A percentile compares a stretch with the other conserved stretches of the same genome.
Conservation (phyloP, 2,113 vertebrate genomes). For the Tragelaphus buxtoni region DNA sequence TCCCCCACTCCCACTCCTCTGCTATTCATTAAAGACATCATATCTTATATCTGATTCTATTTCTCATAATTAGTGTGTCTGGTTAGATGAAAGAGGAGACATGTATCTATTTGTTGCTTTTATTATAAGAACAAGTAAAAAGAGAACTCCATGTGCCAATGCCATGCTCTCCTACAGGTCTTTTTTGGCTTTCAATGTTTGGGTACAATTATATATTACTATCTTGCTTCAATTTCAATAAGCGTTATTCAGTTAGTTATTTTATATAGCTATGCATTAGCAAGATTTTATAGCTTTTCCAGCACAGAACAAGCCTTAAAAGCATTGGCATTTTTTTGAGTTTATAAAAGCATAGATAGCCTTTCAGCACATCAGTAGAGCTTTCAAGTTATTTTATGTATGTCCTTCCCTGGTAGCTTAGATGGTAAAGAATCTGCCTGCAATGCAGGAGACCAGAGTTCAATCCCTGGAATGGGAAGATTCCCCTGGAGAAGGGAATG, state of each 20-base stretch:
- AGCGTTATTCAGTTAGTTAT: neutral
- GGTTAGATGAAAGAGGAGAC: neutral
- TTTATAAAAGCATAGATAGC: neutral
- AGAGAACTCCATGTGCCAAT: neutral
- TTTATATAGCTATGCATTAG: neutral
- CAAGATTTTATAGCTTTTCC: neutral
- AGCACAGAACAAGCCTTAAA: neutral
- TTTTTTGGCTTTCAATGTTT: neutral
- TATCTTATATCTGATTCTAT: neutral
- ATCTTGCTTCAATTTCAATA: neutral
- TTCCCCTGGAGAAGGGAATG: neutral
- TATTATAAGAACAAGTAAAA: neutral
- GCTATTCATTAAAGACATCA: neutral
- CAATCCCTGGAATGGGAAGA: neutral
- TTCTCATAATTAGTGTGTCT: neutral
- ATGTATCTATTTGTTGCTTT: neutral
- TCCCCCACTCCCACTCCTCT: neutral
- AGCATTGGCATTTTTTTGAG: neutral
- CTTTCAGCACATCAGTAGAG: neutral
- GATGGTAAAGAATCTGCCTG: neutral
- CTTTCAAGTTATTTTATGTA: neutral
- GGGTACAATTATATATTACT: neutral
- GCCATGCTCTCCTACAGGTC: neutral
- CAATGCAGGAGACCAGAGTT: neutral
- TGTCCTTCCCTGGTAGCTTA: neutral